Evolutionary conservation across 2,797 vertebrate genomes (phyloP), one percentile per base, ranked within the genome.

Genomic region (Hippocampus kuda): DNA sequence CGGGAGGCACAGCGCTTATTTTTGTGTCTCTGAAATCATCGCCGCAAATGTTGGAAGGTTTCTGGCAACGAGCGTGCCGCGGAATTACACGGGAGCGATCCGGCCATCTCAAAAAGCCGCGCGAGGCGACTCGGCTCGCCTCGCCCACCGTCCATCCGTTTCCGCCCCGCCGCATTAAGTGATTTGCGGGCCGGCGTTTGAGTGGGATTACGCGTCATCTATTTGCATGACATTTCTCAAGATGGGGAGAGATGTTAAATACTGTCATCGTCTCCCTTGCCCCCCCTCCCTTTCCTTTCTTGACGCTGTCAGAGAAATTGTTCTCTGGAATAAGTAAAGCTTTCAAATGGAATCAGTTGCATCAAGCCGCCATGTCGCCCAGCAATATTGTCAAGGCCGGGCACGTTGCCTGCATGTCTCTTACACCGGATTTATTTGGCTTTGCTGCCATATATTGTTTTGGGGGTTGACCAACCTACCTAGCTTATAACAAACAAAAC

Each of bases 81-180:
- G 85, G 84, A 89, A 90, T 89, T 89, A 84, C 81, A 85, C 77
- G 76, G 81, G 82, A 73, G 77, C 86, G 82, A 88, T 89, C 85
- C 86, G 76, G 84, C 81, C 69, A 87, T 89, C 85, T 82, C 77
- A 70, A 76, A 46, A 74, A 72, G 62, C 1, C 77, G 46, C 68
- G 71, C 80, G 81, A 81, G 83, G 76, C 12, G 68, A 83, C 34
- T 38, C 34, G 44, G 3, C 67, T 80, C 80, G 75, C 34, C 16
- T 60, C 30, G 59, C 74, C 78, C 75, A 80, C n/a, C 53, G 10
- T 24, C 8, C 24, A 24, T 24, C 54, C 54, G 11, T 83, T 38
- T 38, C 34, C 34, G 34, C 72, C 76, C 75, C 20, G 16, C 77
- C 8, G 72, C 78, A 83, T 87, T 87, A 85, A 85, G 83, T 85